These are phyloP conservation scores for Penelope pileata DNA, from an alignment of 2,113 vertebrate species.

Conservation along the genomic window DNA sequence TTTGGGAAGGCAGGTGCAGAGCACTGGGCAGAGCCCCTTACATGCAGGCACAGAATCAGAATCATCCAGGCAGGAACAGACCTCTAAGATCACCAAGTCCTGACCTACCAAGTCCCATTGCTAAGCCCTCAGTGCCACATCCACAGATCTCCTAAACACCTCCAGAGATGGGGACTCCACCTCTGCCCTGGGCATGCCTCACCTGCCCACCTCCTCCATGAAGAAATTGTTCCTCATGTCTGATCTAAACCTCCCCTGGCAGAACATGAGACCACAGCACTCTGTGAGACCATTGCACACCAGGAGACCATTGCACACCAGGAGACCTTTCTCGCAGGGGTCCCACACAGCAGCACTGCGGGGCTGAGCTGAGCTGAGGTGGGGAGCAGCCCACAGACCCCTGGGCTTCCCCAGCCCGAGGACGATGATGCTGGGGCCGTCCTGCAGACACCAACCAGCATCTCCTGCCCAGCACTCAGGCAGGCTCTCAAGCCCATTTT, in stretches of 20 bases:
- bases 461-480: background rate
- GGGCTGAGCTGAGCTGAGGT: background rate
- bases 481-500: rapidly evolving
- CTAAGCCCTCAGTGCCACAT: background rate
- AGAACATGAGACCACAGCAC: background rate
- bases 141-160: background rate
- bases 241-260: background rate
- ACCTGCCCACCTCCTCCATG: background rate
- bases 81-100: background rate
- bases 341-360: rapidly evolving
- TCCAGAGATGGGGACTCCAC: background rate
- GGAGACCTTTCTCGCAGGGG: background rate
- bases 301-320: background rate
- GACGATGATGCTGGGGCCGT: background rate
- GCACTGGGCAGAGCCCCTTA: background rate
- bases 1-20: background rate
- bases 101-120: background rate
- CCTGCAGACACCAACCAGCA: background rate
- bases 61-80: background rate
- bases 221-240: background rate
- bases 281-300: background rate
- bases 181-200: background rate
- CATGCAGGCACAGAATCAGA: background rate
- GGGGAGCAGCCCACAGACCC: rapidly evolving
- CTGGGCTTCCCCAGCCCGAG: rapidly evolving